A percentile compares a stretch with the other conserved stretches of the same genome.
Conservation (phyloP, 2,888 invertebrate genomes). For the Operophtera brumata region DNA sequence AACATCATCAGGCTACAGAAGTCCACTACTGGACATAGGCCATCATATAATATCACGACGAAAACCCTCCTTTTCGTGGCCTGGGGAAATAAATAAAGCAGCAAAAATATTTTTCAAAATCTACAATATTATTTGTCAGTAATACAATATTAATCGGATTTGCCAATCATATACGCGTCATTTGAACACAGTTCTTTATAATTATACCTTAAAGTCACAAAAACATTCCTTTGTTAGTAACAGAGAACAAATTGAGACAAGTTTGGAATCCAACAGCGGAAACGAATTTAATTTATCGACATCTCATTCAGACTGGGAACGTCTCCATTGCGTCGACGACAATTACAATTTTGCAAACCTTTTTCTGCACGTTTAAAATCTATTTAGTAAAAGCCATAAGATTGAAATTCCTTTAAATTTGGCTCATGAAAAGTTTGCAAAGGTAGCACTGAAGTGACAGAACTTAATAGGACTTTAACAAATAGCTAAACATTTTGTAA, state of each 20-base stretch:
- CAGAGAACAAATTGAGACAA: conserved; percentile 76
- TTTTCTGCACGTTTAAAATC: conserved; percentile 20
- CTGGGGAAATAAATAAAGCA: background rate
- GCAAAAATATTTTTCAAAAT: background rate
- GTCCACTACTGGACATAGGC: too few relatives aligned
- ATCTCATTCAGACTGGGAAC: conserved; percentile 68
- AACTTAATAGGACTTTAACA: conserved; percentile 79
- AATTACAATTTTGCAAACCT: conserved; percentile 59
- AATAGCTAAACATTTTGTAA: conserved; percentile 79
- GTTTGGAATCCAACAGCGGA: conserved; percentile 75
- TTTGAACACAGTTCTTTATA: conserved; percentile 53
- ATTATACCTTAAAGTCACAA: conserved; percentile 49
- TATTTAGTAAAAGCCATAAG: conserved; percentile 33
- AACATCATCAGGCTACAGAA: too few relatives aligned
- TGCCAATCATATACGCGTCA: conserved; percentile 47
- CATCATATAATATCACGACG: too few relatives aligned
- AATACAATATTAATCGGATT: conserved; percentile 12
- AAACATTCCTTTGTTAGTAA: conserved; percentile 50
- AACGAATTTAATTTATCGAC: conserved; percentile 79
- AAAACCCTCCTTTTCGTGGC: too few relatives aligned
- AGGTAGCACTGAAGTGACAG: conserved; percentile 66
- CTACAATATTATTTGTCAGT: background rate
- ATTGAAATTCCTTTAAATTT: conserved; percentile 32
- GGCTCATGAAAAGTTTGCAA: conserved; percentile 38
- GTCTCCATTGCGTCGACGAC: conserved; percentile 69